Evolutionary conservation across 2,888 invertebrate genomes (phyloP), one percentile per base, ranked within the genome.

Genomic region (Podotricha telesiphe): DNA sequence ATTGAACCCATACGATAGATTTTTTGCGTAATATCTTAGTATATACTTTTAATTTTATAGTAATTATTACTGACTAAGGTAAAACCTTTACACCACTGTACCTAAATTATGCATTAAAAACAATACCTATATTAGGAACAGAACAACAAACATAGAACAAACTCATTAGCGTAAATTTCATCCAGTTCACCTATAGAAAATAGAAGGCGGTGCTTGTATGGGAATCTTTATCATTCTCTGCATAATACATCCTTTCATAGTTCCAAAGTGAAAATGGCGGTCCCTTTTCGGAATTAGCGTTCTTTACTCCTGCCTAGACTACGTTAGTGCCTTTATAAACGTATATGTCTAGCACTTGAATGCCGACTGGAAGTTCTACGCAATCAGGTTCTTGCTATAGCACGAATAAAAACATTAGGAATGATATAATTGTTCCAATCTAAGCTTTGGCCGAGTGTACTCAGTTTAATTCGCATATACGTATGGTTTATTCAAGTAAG

Each of bases 271-370:
- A 62, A 50, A 62, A 62, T 62, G 47, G 62, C 62, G 62, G 62
- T 62, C 34, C 62, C 62, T 62, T 62, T 62, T 62, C 62, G 37
- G 50, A 62, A 50, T 62, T 62, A 62, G 20, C 62, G 62, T 34
- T 62, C 50, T 37, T 62, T 62, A 62, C 47, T n/a, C n/a, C n/a
- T 50, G 48, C 20, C 37, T 62, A 62, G 59, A 59, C 59, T 59
- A 6, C 22, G n/a, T 42, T 45, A 22, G 45, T 28, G 0, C 22
- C 59, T 59, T 45, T 22, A 42, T 59, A n/a, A n/a, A n/a, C n/a
- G n/a, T n/a, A n/a, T n/a, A 45, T 8, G 6, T 42, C n/a, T 58
- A 42, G 42, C 42, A 59, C 58, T 59, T 45, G 22, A 22, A 59
- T 22, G 11, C 40, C 20, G 8, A 42, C 15, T 59, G 58, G 15